Conservation (phyloP, 2,888 invertebrate species). For the Amblyjoppa fuscipennis region DNA sequence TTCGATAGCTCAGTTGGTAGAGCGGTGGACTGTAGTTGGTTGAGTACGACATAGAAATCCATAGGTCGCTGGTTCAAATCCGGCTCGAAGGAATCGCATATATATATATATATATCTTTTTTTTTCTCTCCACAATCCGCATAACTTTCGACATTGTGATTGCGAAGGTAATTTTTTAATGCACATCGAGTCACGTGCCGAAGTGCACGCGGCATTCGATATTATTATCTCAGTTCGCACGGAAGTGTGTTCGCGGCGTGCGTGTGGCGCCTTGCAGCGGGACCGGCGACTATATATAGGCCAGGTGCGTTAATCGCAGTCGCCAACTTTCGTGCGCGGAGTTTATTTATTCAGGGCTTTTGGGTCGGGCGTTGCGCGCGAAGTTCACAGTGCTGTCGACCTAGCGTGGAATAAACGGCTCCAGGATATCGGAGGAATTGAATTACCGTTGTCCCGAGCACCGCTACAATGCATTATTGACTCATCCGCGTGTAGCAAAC, state of each 20-base stretch:
- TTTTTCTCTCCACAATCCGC: slow-evolving; percentile 30
- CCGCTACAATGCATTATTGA: slow-evolving; percentile 61
- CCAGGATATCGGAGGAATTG: slow-evolving; percentile 59
- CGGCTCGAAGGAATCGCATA: slow-evolving; percentile 81
- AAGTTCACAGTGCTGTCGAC: slow-evolving; percentile 53
- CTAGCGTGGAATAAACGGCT: slow-evolving; percentile 34
- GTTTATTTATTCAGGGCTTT: slow-evolving; percentile 68
- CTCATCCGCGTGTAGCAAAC: slow-evolving; percentile 16
- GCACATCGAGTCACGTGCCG: not conserved
- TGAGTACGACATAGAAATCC: slow-evolving; percentile 74
- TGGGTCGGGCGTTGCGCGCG: slow-evolving; percentile 2
- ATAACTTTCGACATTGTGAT: not conserved
- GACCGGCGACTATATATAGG: slow-evolving; percentile 18
- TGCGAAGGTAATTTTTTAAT: slow-evolving; percentile 5
- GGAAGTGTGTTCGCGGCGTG: slow-evolving; percentile 35
- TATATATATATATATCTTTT: not conserved
- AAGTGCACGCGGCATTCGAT: slow-evolving; percentile 14
- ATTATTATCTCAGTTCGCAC: not conserved
- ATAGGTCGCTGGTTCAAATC: slow-evolving; percentile 85
- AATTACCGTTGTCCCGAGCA: slow-evolving; percentile 56
- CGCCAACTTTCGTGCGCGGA: slow-evolving; percentile 40
- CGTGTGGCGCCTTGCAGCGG: slow-evolving; percentile 65
- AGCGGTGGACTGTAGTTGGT: slow-evolving; percentile 85
- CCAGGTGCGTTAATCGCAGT: slow-evolving; percentile 18
- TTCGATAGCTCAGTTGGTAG: slow-evolving; percentile 86